Conservation (phyloP, 2,113 vertebrate species). For the Cyanistes caeruleus region DNA sequence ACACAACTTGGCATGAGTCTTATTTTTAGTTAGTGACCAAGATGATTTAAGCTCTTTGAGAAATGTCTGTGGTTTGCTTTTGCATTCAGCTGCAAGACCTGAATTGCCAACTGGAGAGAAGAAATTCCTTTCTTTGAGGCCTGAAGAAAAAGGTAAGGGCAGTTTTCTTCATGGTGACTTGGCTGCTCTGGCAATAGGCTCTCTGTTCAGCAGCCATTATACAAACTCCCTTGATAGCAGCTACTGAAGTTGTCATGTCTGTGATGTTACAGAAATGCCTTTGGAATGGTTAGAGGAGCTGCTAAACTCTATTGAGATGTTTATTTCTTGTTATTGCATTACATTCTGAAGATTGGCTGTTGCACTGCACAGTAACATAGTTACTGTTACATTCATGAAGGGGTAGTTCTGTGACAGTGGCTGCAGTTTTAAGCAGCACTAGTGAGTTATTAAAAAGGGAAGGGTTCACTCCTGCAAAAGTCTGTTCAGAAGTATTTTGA, state of each 20-base stretch:
- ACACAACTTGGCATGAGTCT: background rate
- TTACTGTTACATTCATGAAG: background rate
- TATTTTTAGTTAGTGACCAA: slow-evolving; percentile 21
- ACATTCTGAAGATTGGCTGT: background rate
- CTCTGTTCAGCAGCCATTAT: background rate
- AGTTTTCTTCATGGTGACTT: background rate
- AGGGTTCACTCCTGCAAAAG: background rate
- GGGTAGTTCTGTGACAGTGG: background rate
- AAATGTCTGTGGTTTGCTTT: slow-evolving; percentile 49
- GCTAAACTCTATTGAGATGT: background rate
- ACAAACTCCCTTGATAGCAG: background rate
- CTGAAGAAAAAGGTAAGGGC: slow-evolving; percentile 87
- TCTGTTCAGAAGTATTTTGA: background rate
- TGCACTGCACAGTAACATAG: background rate
- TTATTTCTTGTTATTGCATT: background rate
- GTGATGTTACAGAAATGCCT: background rate
- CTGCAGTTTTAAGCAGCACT: background rate
- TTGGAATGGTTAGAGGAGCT: background rate
- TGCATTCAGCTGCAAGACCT: slow-evolving; percentile 80
- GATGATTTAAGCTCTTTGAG: background rate
- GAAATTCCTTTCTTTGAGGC: slow-evolving; percentile 75
- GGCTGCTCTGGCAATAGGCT: background rate
- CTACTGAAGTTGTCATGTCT: background rate
- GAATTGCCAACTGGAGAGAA: slow-evolving; percentile 83
- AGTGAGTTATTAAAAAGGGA: background rate